Base-by-base conservation (phyloP, 2,888 invertebrate genomes). In the Tolmerus cingulatus region DNA sequence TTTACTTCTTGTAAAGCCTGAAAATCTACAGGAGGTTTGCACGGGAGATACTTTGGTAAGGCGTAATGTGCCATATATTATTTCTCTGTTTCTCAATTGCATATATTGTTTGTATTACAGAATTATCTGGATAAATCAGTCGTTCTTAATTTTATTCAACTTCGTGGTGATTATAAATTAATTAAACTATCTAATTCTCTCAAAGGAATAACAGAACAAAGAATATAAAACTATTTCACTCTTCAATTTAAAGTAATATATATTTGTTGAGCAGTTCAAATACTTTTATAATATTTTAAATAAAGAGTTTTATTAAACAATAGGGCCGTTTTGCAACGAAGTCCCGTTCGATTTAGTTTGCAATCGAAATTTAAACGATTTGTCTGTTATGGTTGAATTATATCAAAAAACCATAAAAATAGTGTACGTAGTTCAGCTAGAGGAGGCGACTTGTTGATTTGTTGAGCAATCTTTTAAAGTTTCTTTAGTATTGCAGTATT, bases 11-110 rank as follows among this genome's bases (percentile, higher is more conserved):
- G 98, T 98, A 0, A 97, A 98, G 90, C 98, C 99, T 0, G 98
- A 98, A 93, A 99, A 99, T 93, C 94, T 99, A 90, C 96, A 97
- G 91, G 98, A 98, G 94, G 98, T 99, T 89, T 98, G 98, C 93
- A 96, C 96, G 81, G 98, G 98, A 40, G 98, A 98, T 92, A 97
- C 98, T 86, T 93, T 98, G 95, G 98, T 98, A 93, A 94, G 94
- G 66, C 66, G 51, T 16, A n/a, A 93, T 84, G 57, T 77, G 2
- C 4, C 34, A 86, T 37, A 30, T 37, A 74, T 30, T 76, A 88
- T 87, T 66, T 86, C 37, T 51, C 16, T 43, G 14, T 66, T 23
- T 43, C 43, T 74, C 74, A 57, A 30, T 82, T 74, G n/a, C n/a
- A n/a, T n/a, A 84, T 57, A 14, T 88, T 43, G 78, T 87, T 89